Conservation (phyloP, 92 coral and sea anemone genomes). For the Bergia puertoricense region DNA sequence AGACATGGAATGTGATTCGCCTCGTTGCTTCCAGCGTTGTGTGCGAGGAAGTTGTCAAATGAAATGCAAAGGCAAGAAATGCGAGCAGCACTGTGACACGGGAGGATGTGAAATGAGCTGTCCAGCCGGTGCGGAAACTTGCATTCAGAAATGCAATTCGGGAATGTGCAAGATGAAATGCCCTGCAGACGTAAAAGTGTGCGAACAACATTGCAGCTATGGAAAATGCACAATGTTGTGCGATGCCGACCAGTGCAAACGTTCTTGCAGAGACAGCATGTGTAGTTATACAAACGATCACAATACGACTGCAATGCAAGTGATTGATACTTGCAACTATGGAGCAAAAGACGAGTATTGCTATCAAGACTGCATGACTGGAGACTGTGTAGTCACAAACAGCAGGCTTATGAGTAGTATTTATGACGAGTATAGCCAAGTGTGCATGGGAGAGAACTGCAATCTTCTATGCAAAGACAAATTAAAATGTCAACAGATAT, state of each 20-base stretch:
- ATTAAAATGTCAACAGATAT: slow-evolving; percentile 77
- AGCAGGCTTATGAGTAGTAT: slow-evolving; percentile 29
- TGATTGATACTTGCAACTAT: slow-evolving; percentile 47
- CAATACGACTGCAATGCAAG: slow-evolving; percentile 23
- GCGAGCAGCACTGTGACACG: slow-evolving; percentile 71
- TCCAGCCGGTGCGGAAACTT: slow-evolving; percentile 64
- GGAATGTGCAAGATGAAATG: slow-evolving; percentile 85
- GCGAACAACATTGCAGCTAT: slow-evolving; percentile 70
- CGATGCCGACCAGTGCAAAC: slow-evolving; percentile 65
- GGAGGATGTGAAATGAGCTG: slow-evolving; percentile 78
- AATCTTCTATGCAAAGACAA: slow-evolving; percentile 65
- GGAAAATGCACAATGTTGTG: slow-evolving; percentile 83
- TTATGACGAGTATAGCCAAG: slow-evolving; percentile 61
- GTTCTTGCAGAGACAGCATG: slow-evolving; percentile 65
- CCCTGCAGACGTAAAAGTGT: slow-evolving; percentile 70
- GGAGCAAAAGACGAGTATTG: slow-evolving; percentile 55
- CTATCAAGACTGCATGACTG: slow-evolving; percentile 75
- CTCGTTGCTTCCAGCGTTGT: slow-evolving; percentile 67
- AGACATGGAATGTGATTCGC: slow-evolving; percentile 57
- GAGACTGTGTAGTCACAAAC: slow-evolving; percentile 62
- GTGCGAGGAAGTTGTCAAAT: slow-evolving; percentile 77
- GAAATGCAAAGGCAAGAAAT: slow-evolving; percentile 69
- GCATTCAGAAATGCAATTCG: slow-evolving; percentile 68
- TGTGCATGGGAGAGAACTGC: slow-evolving; percentile 82
- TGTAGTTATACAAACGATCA: slow-evolving; percentile 38